Conservation (phyloP, 2,888 invertebrate species). For the Embidobia sp. region DNA sequence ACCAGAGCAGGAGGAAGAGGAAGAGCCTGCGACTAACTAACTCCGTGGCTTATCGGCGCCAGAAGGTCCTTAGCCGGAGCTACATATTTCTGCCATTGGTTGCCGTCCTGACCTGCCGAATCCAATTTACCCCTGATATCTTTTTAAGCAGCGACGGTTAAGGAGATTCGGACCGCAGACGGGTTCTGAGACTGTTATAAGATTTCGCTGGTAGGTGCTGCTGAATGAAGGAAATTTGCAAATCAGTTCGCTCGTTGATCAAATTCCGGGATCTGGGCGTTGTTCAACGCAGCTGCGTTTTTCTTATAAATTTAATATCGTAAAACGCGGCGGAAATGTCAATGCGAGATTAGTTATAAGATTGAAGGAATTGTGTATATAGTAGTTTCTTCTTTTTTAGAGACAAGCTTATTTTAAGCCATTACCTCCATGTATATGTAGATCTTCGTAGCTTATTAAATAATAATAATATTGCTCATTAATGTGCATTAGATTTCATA, state of each 20-base stretch:
- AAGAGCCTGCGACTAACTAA: conserved; percentile 53
- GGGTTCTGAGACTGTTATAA: conserved; percentile 31
- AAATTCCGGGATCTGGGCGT: conserved; percentile 7
- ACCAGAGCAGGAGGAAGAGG: conserved; percentile 57
- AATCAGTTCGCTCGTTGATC: conserved; percentile 34
- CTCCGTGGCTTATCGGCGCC: conserved; percentile 60
- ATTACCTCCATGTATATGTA: too few relatives aligned
- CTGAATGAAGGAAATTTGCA: conserved; percentile 49
- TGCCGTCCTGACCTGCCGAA: conserved; percentile 49
- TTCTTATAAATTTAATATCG: neutral
- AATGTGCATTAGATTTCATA: too few relatives aligned
- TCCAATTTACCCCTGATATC: conserved; percentile 58
- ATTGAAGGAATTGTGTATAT: too few relatives aligned
- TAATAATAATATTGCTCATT: too few relatives aligned
- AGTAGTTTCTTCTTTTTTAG: too few relatives aligned
- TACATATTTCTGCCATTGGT: conserved; percentile 49
- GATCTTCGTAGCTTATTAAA: too few relatives aligned
- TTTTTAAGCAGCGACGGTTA: conserved; percentile 50
- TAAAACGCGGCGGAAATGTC: too few relatives aligned
- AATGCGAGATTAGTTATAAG: too few relatives aligned
- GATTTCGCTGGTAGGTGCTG: conserved; percentile 38
- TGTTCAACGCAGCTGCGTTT: neutral
- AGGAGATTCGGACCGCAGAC: conserved; percentile 25
- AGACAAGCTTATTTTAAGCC: too few relatives aligned
- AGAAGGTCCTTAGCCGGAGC: conserved; percentile 39